Conservation (phyloP, 2,113 vertebrate species). For the Halcyon senegalensis region DNA sequence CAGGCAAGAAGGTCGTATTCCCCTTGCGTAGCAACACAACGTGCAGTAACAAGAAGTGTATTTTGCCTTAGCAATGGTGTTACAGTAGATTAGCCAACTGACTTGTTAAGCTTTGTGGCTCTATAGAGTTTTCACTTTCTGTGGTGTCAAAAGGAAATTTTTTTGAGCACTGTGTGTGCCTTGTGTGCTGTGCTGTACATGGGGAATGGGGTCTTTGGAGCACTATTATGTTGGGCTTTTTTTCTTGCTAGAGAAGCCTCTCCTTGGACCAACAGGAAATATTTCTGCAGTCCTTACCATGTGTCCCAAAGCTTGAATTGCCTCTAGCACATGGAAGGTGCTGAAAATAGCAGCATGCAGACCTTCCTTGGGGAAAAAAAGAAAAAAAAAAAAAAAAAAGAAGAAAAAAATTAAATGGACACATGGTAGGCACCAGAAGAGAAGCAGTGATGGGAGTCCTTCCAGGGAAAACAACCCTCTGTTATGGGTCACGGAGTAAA, state of each 20-base stretch:
- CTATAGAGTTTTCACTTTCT: background rate
- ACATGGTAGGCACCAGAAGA: slow-evolving; percentile 58
- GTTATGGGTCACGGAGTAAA: slow-evolving; percentile 48
- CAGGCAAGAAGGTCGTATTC: accelerated
- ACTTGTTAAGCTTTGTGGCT: background rate
- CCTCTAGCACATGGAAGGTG: slow-evolving; percentile 41
- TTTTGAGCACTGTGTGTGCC: background rate
- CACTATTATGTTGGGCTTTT: background rate
- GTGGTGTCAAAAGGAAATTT: background rate
- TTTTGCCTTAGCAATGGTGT: background rate
- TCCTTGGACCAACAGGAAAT: slow-evolving; percentile 52
- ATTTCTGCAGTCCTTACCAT: slow-evolving; percentile 52
- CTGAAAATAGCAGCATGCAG: slow-evolving; percentile 51
- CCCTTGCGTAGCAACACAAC: background rate
- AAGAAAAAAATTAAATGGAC: slow-evolving; percentile 7
- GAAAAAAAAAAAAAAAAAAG: background rate
- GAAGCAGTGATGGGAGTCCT: slow-evolving; percentile 47
- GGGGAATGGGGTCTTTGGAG: background rate
- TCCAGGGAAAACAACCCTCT: slow-evolving; percentile 60
- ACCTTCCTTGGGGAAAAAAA: background rate
- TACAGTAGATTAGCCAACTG: background rate
- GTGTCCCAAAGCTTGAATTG: slow-evolving; percentile 23
- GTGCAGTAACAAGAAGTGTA: background rate
- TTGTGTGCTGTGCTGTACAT: background rate
- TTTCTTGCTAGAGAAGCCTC: background rate